Evolutionary conservation across 2,888 invertebrate genomes (phyloP).

Genomic region (Epiblema foenella): DNA sequence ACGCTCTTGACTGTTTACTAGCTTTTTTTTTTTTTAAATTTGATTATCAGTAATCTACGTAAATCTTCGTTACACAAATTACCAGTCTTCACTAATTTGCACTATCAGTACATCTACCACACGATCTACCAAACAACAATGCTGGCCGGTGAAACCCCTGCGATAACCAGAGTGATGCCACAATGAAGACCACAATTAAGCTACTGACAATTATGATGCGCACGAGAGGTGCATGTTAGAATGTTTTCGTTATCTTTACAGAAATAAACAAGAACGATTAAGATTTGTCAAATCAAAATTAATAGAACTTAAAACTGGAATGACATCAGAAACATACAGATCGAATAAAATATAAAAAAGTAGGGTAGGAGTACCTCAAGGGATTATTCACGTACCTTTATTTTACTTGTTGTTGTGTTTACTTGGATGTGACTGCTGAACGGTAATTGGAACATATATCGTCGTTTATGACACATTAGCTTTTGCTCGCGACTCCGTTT

Average conservation of each 20-base stretch:
- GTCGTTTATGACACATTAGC: too few species aligned
- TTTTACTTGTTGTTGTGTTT: too few species aligned
- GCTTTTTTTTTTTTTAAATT: too few species aligned
- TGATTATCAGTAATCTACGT: too few species aligned
- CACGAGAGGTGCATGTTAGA: not conserved
- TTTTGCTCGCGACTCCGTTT: too few species aligned
- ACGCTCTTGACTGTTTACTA: too few species aligned
- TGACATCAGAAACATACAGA: not conserved
- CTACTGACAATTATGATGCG: slow-evolving; percentile 13
- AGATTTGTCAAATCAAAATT: not conserved
- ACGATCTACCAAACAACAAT: slow-evolving; percentile 26
- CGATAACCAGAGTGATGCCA: slow-evolving; percentile 24
- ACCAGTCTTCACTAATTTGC: not conserved
- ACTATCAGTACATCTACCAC: not conserved
- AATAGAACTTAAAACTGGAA: not conserved
- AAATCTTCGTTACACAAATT: too few species aligned
- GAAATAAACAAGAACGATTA: not conserved
- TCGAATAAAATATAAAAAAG: not conserved
- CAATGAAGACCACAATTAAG: slow-evolving; percentile 22
- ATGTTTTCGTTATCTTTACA: slow-evolving; percentile 1
- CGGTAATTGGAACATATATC: not conserved
- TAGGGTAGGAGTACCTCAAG: not conserved
- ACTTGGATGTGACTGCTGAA: not conserved
- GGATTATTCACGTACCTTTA: not conserved
- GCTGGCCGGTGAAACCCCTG: slow-evolving; percentile 25